These are phyloP conservation scores for Dynastes hyllus DNA, from an alignment of 2,888 invertebrate genomes.

Conservation along the genomic window DNA sequence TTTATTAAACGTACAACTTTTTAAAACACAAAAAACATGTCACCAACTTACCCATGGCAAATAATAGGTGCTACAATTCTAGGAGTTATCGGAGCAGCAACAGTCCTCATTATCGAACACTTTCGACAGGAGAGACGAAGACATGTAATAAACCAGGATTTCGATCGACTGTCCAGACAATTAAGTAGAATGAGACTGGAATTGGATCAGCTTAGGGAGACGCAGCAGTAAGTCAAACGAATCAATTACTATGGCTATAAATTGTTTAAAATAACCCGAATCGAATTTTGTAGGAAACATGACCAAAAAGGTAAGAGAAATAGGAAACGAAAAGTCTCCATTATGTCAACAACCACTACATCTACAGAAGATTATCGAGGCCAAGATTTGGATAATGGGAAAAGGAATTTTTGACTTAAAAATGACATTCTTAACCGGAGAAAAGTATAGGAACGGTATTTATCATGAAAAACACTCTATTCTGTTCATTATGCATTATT, in stretches of 20 bases:
- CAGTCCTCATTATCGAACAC: constrained; percentile 67
- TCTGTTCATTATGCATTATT: too few species aligned
- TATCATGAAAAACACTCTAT: neutral
- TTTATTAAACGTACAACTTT: neutral
- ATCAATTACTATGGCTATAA: neutral
- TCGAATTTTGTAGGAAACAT: constrained; percentile 27
- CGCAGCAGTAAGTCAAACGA: constrained; percentile 56
- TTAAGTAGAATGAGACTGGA: constrained; percentile 63
- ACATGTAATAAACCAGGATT: constrained; percentile 66
- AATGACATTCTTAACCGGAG: constrained; percentile 60
- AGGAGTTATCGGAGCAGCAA: constrained; percentile 68
- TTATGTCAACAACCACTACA: constrained; percentile 55
- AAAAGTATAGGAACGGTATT: neutral
- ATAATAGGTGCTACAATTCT: constrained; percentile 67
- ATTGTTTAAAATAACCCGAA: constrained; percentile 22
- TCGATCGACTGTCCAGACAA: constrained; percentile 66
- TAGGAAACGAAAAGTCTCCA: constrained; percentile 31
- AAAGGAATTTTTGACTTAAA: constrained; percentile 69
- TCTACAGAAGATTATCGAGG: constrained; percentile 66
- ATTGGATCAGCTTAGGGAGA: constrained; percentile 62
- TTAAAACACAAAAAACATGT: constrained; percentile 45
- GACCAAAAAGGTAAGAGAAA: constrained; percentile 49
- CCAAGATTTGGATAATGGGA: constrained; percentile 66
- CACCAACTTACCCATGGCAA: constrained; percentile 54
- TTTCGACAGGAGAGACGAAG: constrained; percentile 65